Evolutionary conservation across 2,888 invertebrate species (phyloP), one percentile per base, ranked within the genome.

Genomic region (Diaprepes abbreviatus): DNA sequence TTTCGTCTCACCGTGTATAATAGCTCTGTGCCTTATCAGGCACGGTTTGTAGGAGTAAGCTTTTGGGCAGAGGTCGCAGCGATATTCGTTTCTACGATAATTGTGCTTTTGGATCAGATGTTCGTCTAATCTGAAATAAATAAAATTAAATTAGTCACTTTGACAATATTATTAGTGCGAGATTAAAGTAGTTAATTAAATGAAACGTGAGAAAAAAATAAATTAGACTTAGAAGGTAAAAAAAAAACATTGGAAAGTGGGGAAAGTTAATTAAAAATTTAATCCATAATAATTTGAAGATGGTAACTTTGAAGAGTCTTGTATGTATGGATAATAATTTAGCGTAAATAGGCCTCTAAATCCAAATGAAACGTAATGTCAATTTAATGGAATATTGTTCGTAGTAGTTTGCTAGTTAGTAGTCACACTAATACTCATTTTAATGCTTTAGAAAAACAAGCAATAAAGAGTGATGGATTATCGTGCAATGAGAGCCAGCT

Each of bases 31-130:
- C 55, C 93, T 90, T 71, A 94, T 89, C 60, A 96, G 86, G 73
- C 94, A 88, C 0, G 93, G 92, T 50, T 93, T 89, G 87, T 93
- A 92, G 76, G 93, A 90, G 85, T 93, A 97, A 3, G 92, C 90
- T 77, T 92, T 90, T 17, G 93, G 91, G 84, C 96, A 97, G 72
- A 90, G 89, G 77, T 94, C 94, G 83, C 97, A 97, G 79, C 88
- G 89, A 84, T 91, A 93, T 76, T 94, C 93, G 73, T 91, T 90
- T 28, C 90, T 89, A 16, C 91, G 90, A 81, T 93, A 94, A 70
- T 91, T 91, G 86, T 95, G 95, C 59, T 90, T 88, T 66, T 88
- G 87, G 63, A 94, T 89, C 81, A 95, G 84, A 83, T 95, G 95
- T 74, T 91, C 92, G 84, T 95, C 94, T 83, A 95, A 88, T 80